Percentiles rank a stretch among this genome's conserved stretches.
Evolutionary conservation across 1,140 invertebrate genomes (phyloP).

Genomic region (Pemphigus obesinymphae): DNA sequence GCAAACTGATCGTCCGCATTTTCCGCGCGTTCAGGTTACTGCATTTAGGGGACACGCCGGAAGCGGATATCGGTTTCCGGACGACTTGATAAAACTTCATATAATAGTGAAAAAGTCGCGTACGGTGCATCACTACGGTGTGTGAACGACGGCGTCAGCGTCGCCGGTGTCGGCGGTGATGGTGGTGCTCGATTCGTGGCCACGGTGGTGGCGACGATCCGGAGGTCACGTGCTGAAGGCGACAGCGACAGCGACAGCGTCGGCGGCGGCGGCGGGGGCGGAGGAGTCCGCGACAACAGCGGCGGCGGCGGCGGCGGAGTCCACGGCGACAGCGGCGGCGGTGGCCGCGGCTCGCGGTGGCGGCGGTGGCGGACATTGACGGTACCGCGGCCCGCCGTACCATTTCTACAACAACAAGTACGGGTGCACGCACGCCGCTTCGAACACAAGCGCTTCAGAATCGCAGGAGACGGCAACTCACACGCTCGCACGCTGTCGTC

Average conservation of each 20-base stretch:
- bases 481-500: slow-evolving; percentile 10
- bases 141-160: not conserved
- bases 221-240: not conserved
- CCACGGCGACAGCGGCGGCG: not conserved
- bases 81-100: not conserved
- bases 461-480: slow-evolving; percentile 20
- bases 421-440: slow-evolving; percentile 29
- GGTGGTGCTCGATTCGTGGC: not conserved
- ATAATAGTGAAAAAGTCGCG: not conserved
- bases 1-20: not conserved
- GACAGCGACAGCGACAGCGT: not conserved
- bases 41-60: not conserved
- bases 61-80: not conserved
- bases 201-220: not conserved
- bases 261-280: not conserved
- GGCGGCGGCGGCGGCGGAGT: not conserved
- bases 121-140: not conserved
- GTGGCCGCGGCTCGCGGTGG: not conserved
- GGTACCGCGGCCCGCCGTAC: slow-evolving; percentile 26
- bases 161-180: not conserved
- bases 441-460: slow-evolving; percentile 34
- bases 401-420: not conserved
- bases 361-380: slow-evolving; percentile 8
- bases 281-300: not conserved
- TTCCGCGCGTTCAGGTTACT: not conserved